Evolutionary conservation across 1,140 invertebrate genomes (phyloP).

Genomic region (Bilobella aurantiaca): DNA sequence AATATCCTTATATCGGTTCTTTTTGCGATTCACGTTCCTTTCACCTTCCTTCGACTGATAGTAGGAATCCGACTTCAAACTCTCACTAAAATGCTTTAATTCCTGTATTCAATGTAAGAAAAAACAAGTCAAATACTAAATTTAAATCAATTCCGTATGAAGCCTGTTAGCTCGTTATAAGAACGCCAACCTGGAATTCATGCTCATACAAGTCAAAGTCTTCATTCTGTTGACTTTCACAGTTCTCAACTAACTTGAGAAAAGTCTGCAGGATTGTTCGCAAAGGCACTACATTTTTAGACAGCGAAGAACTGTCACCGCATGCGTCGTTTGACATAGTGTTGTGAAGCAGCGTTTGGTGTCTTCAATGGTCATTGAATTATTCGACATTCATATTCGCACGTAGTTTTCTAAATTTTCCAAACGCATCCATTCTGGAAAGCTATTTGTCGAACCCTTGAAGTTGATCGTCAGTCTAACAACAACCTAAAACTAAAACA

Average conservation of each 20-base stretch:
- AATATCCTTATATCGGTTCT: slow-evolving; percentile 63
- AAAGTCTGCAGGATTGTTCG: slow-evolving; percentile 45
- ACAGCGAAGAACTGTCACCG: background rate
- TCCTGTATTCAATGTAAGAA: slow-evolving; percentile 40
- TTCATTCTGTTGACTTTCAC: slow-evolving; percentile 40
- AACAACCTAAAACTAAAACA: too few relatives aligned
- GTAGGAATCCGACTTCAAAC: slow-evolving; percentile 40
- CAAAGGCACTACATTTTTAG: slow-evolving; percentile 36
- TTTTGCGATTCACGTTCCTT: slow-evolving; percentile 52
- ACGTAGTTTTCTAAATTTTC: too few relatives aligned
- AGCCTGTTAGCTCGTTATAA: background rate
- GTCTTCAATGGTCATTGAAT: too few relatives aligned
- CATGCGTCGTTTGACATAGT: background rate
- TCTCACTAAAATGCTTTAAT: slow-evolving; percentile 46
- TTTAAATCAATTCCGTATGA: background rate
- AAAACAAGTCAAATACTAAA: slow-evolving; percentile 15
- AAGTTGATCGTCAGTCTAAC: too few relatives aligned
- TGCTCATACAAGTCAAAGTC: slow-evolving; percentile 42
- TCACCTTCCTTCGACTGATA: slow-evolving; percentile 51
- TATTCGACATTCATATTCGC: too few relatives aligned
- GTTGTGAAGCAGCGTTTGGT: too few relatives aligned
- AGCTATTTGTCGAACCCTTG: too few relatives aligned
- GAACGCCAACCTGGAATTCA: slow-evolving; percentile 45
- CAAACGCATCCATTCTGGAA: too few relatives aligned
- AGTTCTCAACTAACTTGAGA: slow-evolving; percentile 46